Evolutionary conservation across 2,797 vertebrate genomes (phyloP), one percentile per base, ranked within the genome.

Genomic region (Alca torda): DNA sequence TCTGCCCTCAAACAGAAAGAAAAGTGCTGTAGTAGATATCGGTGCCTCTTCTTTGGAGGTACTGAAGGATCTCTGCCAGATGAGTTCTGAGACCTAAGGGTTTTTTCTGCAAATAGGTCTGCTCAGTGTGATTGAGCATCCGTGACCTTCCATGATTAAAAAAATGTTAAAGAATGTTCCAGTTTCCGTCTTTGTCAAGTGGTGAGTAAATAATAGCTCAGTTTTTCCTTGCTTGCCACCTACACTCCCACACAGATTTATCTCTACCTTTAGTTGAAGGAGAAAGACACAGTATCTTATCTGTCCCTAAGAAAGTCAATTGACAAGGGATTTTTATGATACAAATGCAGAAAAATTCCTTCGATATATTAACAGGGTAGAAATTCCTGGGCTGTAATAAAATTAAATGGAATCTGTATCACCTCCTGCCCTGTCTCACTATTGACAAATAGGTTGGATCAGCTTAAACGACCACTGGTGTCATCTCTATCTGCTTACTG

Each of bases 361-460:
- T 31, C 33, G 3, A 87, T 91, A 81, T 77, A 85, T 92, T 94
- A 94, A 43, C 31, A 87, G 70, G 56, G 63, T 43, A 92, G 94
- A 97, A 96, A 89, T 87, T 93, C 37, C 46, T 89, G 56, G 18
- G 70, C 60, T 91, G 53, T 51, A 95, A 78, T 94, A 92, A 97
- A 96, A 95, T 96, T 95, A 96, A 97, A 93, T 89, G 73, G 51
- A 89, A 57, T n/a, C 56, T 91, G 13, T 93, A 96, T 97, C 53
- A 93, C 68, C 35, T 90, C 25, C 69, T 92, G 56, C 54, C 19
- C 74, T 91, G 48, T 82, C 73, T 97, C 3, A 2, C 46, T 96
- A 76, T 91, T 97, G 92, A 96, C 70, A 96, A 96, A 97, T 94
- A 96, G 50, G 50, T 68, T 96, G 48, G 48, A 92, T 97, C 51